Base-by-base conservation (phyloP, 2,113 vertebrate genomes). In the Axis porcinus region DNA sequence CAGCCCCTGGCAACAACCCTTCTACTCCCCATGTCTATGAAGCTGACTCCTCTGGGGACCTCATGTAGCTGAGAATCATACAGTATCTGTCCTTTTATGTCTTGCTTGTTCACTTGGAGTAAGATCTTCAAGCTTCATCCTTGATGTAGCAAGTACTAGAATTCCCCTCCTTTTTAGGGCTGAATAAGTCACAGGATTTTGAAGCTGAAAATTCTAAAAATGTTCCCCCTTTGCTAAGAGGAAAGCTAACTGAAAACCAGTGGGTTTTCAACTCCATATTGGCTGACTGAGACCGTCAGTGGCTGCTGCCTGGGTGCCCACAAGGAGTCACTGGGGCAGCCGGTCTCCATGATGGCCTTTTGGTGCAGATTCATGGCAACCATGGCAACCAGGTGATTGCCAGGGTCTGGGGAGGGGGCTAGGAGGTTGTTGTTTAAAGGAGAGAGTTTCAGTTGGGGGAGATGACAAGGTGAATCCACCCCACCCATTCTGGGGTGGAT, bases 11-110 rank as follows among this genome's bases (percentile, higher is more conserved):
- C 9, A 5, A 2, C 14, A 47, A 6, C 27, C 11, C 5, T 23
- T 25, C 67, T 7, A 3, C 54, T 40, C 12, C 25, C n/a, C 6
- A 6, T 19, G 7, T 62, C 28, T n/a, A 0, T 36, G 45, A 19
- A 23, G 25, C 23, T 27, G 36, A 14, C 15, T 28, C n/a, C 28
- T 28, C 47, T 54, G 23, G 58, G 17, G 1, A 19, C 54, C n/a
- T 91, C 27, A 15, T 0, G 0, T 2, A 4, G 1, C 3, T 6
- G 33, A 52, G 45, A 15, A 14, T 43, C 55, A 50, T 23, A n/a
- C 19, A 76, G 79, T 10, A 30, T 28, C 43, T 60, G 64, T 60
- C 43, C 28, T 78, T 60, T 2, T 15, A n/a, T n/a, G 55, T 78
- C 27, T 0, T 2, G 13, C n/a, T 16, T 10, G 0, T 43, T 43